Percentiles rank a stretch among this genome's conserved stretches.
phyloP scores from a whole-genome alignment of 2,113 vertebrate species.

The Petrocephalus microphthalmus region DNA sequence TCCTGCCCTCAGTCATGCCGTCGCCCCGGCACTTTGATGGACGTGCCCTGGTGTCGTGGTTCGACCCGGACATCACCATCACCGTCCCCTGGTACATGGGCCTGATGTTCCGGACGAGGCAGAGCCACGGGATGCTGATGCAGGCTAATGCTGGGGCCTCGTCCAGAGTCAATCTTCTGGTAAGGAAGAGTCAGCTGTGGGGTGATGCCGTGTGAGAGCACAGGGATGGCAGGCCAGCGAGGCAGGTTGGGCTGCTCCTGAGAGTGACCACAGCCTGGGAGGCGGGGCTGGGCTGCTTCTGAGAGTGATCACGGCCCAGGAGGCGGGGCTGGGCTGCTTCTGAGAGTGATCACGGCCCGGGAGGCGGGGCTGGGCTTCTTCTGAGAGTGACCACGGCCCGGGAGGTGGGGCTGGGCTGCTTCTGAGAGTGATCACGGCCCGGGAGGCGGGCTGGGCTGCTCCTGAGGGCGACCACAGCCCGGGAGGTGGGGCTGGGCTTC shows the following conservation, averaged over 20 bases:
- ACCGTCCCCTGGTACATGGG: constrained; percentile 80
- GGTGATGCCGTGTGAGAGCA: no score
- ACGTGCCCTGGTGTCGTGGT: constrained; percentile 70
- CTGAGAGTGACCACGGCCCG: no score
- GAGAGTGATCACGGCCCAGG: no score
- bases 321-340: no score
- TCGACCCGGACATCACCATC: constrained; percentile 73
- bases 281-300: no score
- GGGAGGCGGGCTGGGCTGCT: neutral
- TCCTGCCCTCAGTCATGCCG: constrained; percentile 66
- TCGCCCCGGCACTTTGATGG: constrained; percentile 73
- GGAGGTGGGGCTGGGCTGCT: no score
- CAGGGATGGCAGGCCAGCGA: neutral
- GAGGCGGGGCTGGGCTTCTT: no score
- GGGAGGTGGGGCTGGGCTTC: no score
- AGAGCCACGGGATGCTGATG: constrained; percentile 64
- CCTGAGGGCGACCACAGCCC: neutral
- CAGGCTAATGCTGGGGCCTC: constrained; percentile 67
- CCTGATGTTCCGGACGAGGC: constrained; percentile 80
- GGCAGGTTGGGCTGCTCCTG: neutral
- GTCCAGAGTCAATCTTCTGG: constrained; percentile 73
- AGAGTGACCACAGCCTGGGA: neutral
- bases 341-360: no score
- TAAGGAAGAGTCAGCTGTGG: constrained; percentile 36
- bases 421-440: neutral